Conservation (phyloP, 2,797 vertebrate genomes). For the Micrastur ruficollis region DNA sequence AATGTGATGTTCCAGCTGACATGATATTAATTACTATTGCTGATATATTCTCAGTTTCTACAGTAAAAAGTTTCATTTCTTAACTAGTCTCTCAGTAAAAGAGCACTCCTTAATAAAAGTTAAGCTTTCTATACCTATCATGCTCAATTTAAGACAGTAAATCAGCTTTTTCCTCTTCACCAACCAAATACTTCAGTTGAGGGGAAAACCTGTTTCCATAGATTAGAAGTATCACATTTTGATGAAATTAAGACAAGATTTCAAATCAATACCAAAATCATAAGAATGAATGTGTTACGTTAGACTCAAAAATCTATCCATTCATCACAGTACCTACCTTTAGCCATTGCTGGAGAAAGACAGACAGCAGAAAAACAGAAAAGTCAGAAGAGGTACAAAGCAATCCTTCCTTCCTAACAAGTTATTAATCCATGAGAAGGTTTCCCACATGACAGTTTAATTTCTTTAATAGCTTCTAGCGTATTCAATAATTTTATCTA, state of each 20-base stretch:
- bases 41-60: not conserved
- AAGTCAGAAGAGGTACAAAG: not conserved
- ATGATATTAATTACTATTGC: not conserved
- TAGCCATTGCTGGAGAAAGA: not conserved
- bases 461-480: not conserved
- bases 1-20: not conserved
- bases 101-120: not conserved
- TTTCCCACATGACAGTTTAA: not conserved
- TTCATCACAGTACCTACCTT: not conserved
- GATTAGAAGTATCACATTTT: not conserved
- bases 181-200: not conserved
- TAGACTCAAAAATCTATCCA: not conserved
- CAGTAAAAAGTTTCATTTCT: not conserved
- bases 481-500: not conserved
- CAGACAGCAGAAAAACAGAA: not conserved
- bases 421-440: not conserved
- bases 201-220: not conserved
- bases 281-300: not conserved
- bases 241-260: not conserved
- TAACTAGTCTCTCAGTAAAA: not conserved
- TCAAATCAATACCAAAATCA: not conserved
- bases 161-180: not conserved
- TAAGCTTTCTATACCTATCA: not conserved
- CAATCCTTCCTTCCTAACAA: not conserved
- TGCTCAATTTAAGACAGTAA: not conserved